Percentiles rank a stretch among this genome's conserved stretches.
Evolutionary conservation across 2,797 vertebrate genomes (phyloP).

Genomic region (Todus mexicanus): DNA sequence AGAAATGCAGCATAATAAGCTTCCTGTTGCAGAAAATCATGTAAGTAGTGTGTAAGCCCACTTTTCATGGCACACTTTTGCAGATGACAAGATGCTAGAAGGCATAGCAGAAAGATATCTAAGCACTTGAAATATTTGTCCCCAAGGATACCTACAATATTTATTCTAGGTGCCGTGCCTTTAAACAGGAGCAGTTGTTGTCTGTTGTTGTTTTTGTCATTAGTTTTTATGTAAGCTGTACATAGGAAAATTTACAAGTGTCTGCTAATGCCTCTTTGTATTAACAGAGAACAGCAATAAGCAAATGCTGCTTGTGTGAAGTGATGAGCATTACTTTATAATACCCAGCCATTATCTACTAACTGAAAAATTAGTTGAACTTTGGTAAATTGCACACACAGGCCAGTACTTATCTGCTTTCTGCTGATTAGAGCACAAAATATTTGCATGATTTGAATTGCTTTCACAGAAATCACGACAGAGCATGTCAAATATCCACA

Average conservation of each 20-base stretch:
- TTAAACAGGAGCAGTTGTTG: slow-evolving; percentile 28
- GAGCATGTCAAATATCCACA: slow-evolving; percentile 27
- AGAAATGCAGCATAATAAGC: neutral
- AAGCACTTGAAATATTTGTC: slow-evolving; percentile 20
- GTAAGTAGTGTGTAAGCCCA: neutral
- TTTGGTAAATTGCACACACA: slow-evolving; percentile 32
- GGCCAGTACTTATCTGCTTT: slow-evolving; percentile 35
- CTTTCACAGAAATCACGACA: slow-evolving; percentile 41
- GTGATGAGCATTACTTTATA: slow-evolving; percentile 59
- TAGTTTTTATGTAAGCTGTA: slow-evolving; percentile 63
- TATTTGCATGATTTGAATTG: slow-evolving; percentile 42
- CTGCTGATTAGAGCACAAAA: slow-evolving; percentile 37
- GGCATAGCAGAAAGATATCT: neutral
- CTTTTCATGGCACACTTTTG: neutral
- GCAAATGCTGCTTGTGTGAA: slow-evolving; percentile 43
- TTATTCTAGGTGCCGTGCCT: slow-evolving; percentile 59
- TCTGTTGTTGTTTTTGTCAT: slow-evolving; percentile 48
- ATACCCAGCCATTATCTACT: slow-evolving; percentile 50
- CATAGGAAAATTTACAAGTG: slow-evolving; percentile 60
- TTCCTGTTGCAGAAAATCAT: neutral
- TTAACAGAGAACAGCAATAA: slow-evolving; percentile 51
- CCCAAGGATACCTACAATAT: slow-evolving; percentile 46
- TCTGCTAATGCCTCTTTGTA: slow-evolving; percentile 66
- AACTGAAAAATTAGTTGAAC: slow-evolving; percentile 62
- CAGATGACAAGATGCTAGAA: neutral